These are phyloP conservation scores for Micromussa lordhowensis DNA, from an alignment of 92 coral and sea anemone species.

Conservation along the genomic window DNA sequence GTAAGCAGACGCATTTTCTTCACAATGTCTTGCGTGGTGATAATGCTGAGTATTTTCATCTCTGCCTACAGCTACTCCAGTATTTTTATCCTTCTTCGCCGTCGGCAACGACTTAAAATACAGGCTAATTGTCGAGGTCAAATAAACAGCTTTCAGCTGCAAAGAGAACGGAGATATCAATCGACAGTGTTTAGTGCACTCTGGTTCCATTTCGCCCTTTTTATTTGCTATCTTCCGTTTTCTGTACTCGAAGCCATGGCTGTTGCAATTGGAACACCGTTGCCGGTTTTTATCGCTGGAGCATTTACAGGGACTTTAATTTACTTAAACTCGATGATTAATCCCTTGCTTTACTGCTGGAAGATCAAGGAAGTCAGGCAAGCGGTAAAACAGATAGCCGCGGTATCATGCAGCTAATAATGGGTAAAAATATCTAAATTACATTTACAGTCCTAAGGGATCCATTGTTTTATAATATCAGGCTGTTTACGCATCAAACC, in stretches of 20 bases:
- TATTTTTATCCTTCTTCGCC: constrained; percentile 16
- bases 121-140: background rate
- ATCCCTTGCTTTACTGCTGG: constrained; percentile 20
- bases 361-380: constrained; percentile 26
- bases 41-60: background rate
- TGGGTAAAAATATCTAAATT: background rate
- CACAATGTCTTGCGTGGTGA: background rate
- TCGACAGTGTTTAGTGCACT: constrained; percentile 16
- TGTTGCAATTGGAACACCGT: background rate
- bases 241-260: background rate
- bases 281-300: constrained; percentile 10
- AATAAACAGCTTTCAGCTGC: background rate
- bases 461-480: background rate
- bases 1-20: constrained; percentile 4
- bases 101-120: constrained; percentile 1
- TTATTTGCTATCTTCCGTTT: constrained; percentile 28
- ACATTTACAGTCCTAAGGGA: background rate
- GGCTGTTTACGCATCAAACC: background rate
- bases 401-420: background rate
- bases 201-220: constrained; percentile 17
- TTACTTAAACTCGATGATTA: constrained; percentile 11
- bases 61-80: constrained; percentile 13
- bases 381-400: constrained; percentile 20
- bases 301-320: constrained; percentile 3
- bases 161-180: background rate